These are phyloP conservation scores for Pseudocheirus occidentalis DNA, from an alignment of 2,797 vertebrate genomes.

Conservation along the genomic window DNA sequence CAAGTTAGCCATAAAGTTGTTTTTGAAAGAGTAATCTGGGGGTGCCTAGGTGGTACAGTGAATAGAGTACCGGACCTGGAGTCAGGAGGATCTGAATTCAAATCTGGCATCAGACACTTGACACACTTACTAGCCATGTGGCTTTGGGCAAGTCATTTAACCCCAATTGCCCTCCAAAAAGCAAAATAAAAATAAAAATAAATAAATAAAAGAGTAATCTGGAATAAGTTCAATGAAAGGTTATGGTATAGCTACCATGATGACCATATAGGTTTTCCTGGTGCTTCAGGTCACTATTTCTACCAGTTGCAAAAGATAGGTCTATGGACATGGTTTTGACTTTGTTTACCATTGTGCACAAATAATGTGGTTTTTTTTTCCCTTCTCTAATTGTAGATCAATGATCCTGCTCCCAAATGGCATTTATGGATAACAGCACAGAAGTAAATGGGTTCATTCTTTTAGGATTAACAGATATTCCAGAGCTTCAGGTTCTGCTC, in stretches of 20 bases:
- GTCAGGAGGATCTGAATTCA: too few species aligned
- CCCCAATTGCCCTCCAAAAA: too few species aligned
- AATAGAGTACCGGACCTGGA: too few species aligned
- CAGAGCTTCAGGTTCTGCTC: background rate
- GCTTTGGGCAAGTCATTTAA: too few species aligned
- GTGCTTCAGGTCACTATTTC: background rate
- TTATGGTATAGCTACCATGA: background rate
- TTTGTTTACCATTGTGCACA: background rate
- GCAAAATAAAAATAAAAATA: too few species aligned
- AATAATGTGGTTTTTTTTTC: background rate
- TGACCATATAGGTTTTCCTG: background rate
- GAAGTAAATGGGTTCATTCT: slow-evolving; percentile 55
- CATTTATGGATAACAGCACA: slow-evolving; percentile 62
- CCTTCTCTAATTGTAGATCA: background rate
- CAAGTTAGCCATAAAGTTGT: background rate
- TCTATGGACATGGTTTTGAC: background rate
- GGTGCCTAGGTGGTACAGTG: too few species aligned
- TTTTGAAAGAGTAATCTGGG: background rate
- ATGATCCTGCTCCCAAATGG: background rate
- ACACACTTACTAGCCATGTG: too few species aligned
- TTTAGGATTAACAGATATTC: slow-evolving; percentile 29
- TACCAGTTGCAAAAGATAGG: background rate
- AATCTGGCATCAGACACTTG: too few species aligned
- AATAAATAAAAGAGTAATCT: background rate
- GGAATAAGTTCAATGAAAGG: background rate